Conservation (phyloP, 1,140 invertebrate species). For the Drosophila takahashii region DNA sequence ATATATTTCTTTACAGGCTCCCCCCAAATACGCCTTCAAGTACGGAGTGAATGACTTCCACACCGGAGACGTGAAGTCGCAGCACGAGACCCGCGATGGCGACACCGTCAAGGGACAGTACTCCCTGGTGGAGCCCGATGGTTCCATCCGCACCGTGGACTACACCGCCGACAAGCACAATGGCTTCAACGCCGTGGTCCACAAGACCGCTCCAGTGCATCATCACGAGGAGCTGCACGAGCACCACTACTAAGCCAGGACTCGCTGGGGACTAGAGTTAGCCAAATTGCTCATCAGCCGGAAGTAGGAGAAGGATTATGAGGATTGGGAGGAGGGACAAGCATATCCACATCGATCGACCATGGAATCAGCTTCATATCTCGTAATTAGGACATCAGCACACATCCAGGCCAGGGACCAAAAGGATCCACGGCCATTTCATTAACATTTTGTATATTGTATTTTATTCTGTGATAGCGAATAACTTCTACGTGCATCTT, state of each 20-base stretch:
- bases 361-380: constrained; percentile 82
- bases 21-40: constrained; percentile 86
- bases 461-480: constrained; percentile 82
- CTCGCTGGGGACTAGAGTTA: constrained; percentile 66
- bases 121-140: constrained; percentile 86
- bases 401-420: constrained; percentile 29
- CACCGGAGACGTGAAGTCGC: constrained; percentile 86
- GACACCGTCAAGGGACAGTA: constrained; percentile 86
- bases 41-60: constrained; percentile 86
- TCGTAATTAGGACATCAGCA: constrained; percentile 80
- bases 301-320: constrained; percentile 24
- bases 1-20: constrained; percentile 61
- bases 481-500: constrained; percentile 59
- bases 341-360: constrained; percentile 55
- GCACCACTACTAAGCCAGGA: constrained; percentile 49
- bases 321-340: constrained; percentile 38
- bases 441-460: constrained; percentile 74
- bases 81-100: constrained; percentile 86
- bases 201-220: constrained; percentile 87
- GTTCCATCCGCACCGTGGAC: constrained; percentile 86
- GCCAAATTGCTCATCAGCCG: constrained; percentile 72
- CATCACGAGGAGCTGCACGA: constrained; percentile 79
- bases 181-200: constrained; percentile 88
- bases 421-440: constrained; percentile 41
- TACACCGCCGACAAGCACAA: constrained; percentile 85